Evolutionary conservation across 1,140 invertebrate genomes (phyloP), one percentile per base, ranked within the genome.

Genomic region (Linepithema humile): DNA sequence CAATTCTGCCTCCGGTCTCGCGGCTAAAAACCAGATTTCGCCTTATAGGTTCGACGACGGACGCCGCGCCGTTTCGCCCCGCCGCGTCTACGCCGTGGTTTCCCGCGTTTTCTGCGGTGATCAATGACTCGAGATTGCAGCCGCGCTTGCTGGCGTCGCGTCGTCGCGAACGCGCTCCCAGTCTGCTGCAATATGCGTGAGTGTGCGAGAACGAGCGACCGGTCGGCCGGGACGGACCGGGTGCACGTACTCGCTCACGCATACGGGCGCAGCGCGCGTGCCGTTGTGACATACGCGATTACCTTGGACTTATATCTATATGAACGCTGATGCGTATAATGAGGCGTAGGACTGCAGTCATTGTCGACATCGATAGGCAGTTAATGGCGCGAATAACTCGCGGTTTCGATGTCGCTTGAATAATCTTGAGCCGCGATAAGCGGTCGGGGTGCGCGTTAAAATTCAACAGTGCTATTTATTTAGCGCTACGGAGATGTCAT

Each of bases 251-350:
- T 59, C 43, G 74, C 69, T 38, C 80, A 83, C 82, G 70, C 80
- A 67, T 15, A 53, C 74, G 45, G n/a, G 62, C 74, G 35, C 35
- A 32, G 23, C 85, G 77, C 82, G 86, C 67, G 59, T 77, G 74
- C 45, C 83, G 85, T 94, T 94, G 92, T 92, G 92, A 94, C 92
- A 93, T 93, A 94, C 90, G 91, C 87, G 92, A 93, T 93, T 92
- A 92, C 93, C 93, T 94, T 94, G 93, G 91, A 91, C 90, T 93
- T 93, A 91, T 90, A 89, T 82, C 83, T 88, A 57, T 77, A 80
- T 82, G 89, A 82, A 88, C 82, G 85, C 82, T 48, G 53, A 50
- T 67, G 72, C 60, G 77, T 84, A 84, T 70, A 75, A 74, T 64
- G 80, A 83, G 64, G 77, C 86, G 85, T 85, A 86, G 73, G 88